These are phyloP conservation scores for Hephaestus fuliginosus DNA, from an alignment of 2,797 vertebrate genomes.

Conservation along the genomic window DNA sequence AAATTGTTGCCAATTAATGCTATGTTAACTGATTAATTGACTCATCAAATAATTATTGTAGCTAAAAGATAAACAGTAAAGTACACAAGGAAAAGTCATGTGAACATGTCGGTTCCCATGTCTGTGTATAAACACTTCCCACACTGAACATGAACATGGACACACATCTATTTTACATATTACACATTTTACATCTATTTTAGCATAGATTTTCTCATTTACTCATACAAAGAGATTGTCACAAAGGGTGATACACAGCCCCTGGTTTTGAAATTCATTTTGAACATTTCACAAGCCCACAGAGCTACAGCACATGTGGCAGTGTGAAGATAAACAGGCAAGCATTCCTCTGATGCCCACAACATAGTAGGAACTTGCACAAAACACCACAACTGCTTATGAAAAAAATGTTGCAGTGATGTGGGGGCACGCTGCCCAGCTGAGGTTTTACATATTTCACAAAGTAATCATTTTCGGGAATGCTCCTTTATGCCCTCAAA, in stretches of 20 bases:
- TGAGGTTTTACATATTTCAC: slow-evolving; percentile 67
- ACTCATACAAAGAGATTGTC: background rate
- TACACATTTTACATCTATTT: no score
- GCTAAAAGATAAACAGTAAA: background rate
- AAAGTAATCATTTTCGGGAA: slow-evolving; percentile 69
- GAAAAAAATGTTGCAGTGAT: slow-evolving; percentile 26
- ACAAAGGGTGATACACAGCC: background rate
- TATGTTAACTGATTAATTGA: background rate
- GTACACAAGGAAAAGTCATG: background rate
- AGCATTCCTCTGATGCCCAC: slow-evolving; percentile 17
- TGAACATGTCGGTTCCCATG: no score
- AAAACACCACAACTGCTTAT: slow-evolving; percentile 15
- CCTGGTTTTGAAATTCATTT: slow-evolving; percentile 2
- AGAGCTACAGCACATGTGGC: slow-evolving; percentile 12
- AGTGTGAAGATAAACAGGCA: slow-evolving; percentile 1
- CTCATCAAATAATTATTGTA: background rate
- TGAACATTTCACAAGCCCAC: background rate
- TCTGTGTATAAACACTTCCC: background rate
- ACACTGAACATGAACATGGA: background rate
- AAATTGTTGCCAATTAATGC: no score
- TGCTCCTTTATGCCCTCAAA: slow-evolving; percentile 60
- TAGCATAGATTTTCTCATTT: no score
- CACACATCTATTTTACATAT: no score
- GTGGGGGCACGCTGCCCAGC: slow-evolving; percentile 14
- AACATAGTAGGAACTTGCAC: slow-evolving; percentile 23